A percentile compares a stretch with the other conserved stretches of the same genome.
Conservation (phyloP, 2,797 vertebrate genomes). For the Denticeps clupeoides region DNA sequence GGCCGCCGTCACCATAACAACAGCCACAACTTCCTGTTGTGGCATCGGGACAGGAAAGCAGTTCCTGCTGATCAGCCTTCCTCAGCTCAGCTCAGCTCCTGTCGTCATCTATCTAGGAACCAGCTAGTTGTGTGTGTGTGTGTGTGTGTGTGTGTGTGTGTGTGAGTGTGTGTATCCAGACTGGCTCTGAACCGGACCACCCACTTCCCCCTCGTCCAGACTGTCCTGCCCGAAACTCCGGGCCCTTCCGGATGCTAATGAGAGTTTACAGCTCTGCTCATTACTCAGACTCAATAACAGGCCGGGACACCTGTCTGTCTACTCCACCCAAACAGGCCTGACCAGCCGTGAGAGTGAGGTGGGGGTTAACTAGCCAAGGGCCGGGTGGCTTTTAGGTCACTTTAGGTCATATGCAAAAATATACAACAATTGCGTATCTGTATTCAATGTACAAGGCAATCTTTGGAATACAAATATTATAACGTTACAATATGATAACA, state of each 20-base stretch:
- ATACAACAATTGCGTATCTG: too few species aligned
- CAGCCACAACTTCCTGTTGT: neutral
- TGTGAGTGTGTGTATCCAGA: neutral
- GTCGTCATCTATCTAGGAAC: neutral
- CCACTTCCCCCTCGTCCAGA: conserved; percentile 25
- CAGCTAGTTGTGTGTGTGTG: neutral
- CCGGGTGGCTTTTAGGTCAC: too few species aligned
- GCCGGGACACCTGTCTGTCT: conserved; percentile 68
- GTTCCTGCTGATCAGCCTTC: neutral
- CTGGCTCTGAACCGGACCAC: conserved; percentile 9
- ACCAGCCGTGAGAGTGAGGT: neutral
- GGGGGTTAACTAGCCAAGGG: too few species aligned
- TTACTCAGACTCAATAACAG: conserved; percentile 66
- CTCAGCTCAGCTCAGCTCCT: too few species aligned
- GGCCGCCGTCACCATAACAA: neutral
- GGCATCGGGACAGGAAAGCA: neutral
- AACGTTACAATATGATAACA: too few species aligned
- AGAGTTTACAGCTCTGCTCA: conserved; percentile 37
- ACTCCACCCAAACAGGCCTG: neutral
- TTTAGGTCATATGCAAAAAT: too few species aligned
- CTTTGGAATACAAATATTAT: too few species aligned
- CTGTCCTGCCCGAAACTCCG: conserved; percentile 37
- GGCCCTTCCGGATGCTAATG: conserved; percentile 27
- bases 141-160: conserved; percentile 4
- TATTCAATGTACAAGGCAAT: too few species aligned